phyloP scores from a whole-genome alignment of 1,140 invertebrate genomes.

The Nasonia giraulti region DNA sequence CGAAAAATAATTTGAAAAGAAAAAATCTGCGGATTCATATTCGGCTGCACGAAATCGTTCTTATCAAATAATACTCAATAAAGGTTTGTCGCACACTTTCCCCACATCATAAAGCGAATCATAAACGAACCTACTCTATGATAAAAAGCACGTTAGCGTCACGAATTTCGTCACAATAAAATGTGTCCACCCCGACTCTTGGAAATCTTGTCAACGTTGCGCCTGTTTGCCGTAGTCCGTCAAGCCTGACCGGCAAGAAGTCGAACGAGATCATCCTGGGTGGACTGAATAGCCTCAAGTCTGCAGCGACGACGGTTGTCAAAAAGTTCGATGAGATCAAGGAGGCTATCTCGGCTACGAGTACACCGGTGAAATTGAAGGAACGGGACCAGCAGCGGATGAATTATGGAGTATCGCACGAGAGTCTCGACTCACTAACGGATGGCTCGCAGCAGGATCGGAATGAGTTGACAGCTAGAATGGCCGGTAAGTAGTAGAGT shows the following conservation, averaged over 20 bases:
- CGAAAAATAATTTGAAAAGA: not conserved
- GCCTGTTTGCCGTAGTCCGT: constrained; percentile 78
- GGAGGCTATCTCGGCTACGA: constrained; percentile 90
- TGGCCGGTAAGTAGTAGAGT: constrained; percentile 58
- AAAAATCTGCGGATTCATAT: not conserved
- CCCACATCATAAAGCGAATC: not conserved
- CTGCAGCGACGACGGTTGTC: constrained; percentile 87
- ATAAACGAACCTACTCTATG: not conserved
- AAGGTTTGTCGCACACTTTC: not conserved
- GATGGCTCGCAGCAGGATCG: constrained; percentile 72
- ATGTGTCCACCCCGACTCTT: not conserved
- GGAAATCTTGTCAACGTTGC: not conserved
- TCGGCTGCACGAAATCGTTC: not conserved
- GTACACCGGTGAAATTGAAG: constrained; percentile 86
- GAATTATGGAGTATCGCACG: constrained; percentile 68
- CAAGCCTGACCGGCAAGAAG: constrained; percentile 88
- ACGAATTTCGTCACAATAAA: not conserved
- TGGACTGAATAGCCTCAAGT: constrained; percentile 88
- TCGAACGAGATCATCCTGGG: constrained; percentile 91
- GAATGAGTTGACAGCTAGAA: constrained; percentile 65
- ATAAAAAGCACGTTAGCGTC: constrained; percentile 7
- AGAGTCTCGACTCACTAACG: constrained; percentile 70
- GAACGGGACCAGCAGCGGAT: constrained; percentile 68
- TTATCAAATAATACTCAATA: not conserved
- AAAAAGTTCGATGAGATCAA: constrained; percentile 96